Evolutionary conservation across 2,888 invertebrate species (phyloP).

Genomic region (Ariolimax columbianus): DNA sequence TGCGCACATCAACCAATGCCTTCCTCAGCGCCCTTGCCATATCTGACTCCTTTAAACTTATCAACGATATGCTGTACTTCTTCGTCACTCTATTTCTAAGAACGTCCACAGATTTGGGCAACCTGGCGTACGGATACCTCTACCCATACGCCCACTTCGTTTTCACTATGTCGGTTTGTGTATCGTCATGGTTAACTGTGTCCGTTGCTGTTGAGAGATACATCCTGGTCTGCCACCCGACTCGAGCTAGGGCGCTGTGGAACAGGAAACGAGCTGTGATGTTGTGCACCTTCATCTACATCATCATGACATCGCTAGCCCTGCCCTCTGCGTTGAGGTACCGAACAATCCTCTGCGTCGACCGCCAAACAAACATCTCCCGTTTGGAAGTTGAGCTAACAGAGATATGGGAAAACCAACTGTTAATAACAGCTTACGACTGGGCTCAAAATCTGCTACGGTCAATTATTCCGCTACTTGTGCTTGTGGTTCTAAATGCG

Average conservation of each 20-base stretch:
- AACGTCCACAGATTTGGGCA: slow-evolving; percentile 64
- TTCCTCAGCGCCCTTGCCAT: slow-evolving; percentile 69
- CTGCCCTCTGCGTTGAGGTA: slow-evolving; percentile 71
- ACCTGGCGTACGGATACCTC: slow-evolving; percentile 70
- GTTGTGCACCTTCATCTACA: slow-evolving; percentile 67
- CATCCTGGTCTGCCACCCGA: slow-evolving; percentile 76
- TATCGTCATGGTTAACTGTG: slow-evolving; percentile 76
- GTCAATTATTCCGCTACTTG: slow-evolving; percentile 74
- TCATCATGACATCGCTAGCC: slow-evolving; percentile 71
- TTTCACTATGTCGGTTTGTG: slow-evolving; percentile 73
- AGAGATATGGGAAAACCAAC: slow-evolving; percentile 69
- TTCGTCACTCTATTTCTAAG: slow-evolving; percentile 69
- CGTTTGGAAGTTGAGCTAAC: slow-evolving; percentile 67
- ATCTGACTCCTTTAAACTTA: slow-evolving; percentile 75
- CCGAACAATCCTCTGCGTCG: slow-evolving; percentile 61
- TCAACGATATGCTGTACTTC: slow-evolving; percentile 76
- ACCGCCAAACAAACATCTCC: slow-evolving; percentile 59
- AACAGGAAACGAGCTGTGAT: slow-evolving; percentile 70
- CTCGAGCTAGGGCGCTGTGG: slow-evolving; percentile 66
- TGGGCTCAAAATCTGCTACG: slow-evolving; percentile 76
- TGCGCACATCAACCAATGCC: slow-evolving; percentile 75
- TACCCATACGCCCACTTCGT: slow-evolving; percentile 78
- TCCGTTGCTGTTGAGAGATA: slow-evolving; percentile 77
- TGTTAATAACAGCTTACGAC: slow-evolving; percentile 68
- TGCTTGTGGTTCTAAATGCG: slow-evolving; percentile 72